A percentile compares a stretch with the other conserved stretches of the same genome.
phyloP scores from a whole-genome alignment of 2,113 vertebrate genomes.

The Eretmochelys imbricata region DNA sequence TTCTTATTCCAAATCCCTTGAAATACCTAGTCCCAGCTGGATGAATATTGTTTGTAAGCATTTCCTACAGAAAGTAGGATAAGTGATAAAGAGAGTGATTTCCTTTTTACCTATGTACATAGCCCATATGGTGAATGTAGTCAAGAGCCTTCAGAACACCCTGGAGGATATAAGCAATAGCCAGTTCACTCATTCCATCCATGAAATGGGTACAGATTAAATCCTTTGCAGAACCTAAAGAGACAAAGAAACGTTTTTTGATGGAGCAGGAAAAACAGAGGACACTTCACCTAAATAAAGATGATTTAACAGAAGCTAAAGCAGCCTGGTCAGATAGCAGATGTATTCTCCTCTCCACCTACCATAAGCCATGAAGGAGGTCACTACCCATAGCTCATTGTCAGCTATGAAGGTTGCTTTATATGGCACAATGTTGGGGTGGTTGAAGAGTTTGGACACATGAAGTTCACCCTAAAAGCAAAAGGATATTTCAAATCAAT shows the following conservation, averaged over 20 bases:
- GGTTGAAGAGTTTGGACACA: slow-evolving; percentile 96
- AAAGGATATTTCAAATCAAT: background rate
- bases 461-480: slow-evolving; percentile 89
- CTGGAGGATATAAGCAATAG: slow-evolving; percentile 94
- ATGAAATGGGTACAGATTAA: slow-evolving; percentile 93
- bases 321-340: background rate
- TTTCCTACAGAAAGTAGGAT: background rate
- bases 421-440: slow-evolving; percentile 94
- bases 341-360: slow-evolving; percentile 41
- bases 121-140: slow-evolving; percentile 99
- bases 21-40: background rate
- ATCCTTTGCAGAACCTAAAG: slow-evolving; percentile 94
- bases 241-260: background rate
- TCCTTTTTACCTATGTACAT: slow-evolving; percentile 90
- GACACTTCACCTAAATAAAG: background rate
- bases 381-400: slow-evolving; percentile 97
- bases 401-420: slow-evolving; percentile 94
- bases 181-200: slow-evolving; percentile 94
- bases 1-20: background rate
- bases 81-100: background rate
- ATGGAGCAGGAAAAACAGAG: background rate
- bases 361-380: slow-evolving; percentile 98
- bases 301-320: background rate
- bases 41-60: background rate
- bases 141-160: slow-evolving; percentile 93